Conservation (phyloP, 2,113 vertebrate genomes). For the Ciconia boyciana region DNA sequence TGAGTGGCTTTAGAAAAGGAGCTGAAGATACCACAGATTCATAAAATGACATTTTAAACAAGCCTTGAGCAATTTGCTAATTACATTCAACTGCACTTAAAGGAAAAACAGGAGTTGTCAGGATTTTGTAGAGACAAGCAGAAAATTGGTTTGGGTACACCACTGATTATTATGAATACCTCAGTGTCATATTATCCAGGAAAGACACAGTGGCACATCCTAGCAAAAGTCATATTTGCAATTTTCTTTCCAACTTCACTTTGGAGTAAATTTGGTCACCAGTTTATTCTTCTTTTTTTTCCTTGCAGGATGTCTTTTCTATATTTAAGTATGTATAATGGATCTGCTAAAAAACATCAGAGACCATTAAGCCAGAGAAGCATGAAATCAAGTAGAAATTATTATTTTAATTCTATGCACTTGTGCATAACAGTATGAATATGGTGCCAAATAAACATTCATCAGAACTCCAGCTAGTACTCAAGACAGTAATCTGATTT, state of each 20-base stretch:
- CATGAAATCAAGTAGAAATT: slow-evolving; percentile 76
- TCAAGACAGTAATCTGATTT: slow-evolving; percentile 55
- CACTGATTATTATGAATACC: slow-evolving; percentile 19
- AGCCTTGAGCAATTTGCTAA: slow-evolving; percentile 62
- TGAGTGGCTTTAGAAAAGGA: not conserved
- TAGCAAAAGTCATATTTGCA: slow-evolving; percentile 29
- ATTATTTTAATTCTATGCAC: slow-evolving; percentile 74
- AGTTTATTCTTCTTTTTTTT: slow-evolving; percentile 7
- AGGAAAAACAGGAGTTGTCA: slow-evolving; percentile 35
- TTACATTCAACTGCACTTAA: slow-evolving; percentile 54
- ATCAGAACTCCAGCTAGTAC: slow-evolving; percentile 43
- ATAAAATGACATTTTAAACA: slow-evolving; percentile 67
- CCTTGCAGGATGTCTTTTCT: slow-evolving; percentile 25
- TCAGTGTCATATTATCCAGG: slow-evolving; percentile 28
- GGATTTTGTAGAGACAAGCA: slow-evolving; percentile 29
- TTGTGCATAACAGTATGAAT: slow-evolving; percentile 66
- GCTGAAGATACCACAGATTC: slow-evolving; percentile 3
- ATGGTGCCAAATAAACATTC: slow-evolving; percentile 69
- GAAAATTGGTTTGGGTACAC: slow-evolving; percentile 41
- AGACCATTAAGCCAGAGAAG: slow-evolving; percentile 71
- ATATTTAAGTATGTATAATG: slow-evolving; percentile 59
- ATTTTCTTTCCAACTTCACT: slow-evolving; percentile 60
- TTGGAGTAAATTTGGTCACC: slow-evolving; percentile 55
- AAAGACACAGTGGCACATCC: slow-evolving; percentile 28
- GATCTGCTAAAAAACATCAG: slow-evolving; percentile 59